These are phyloP conservation scores for Peromyscus attwateri DNA, from an alignment of 2,797 vertebrate species.

Conservation along the genomic window DNA sequence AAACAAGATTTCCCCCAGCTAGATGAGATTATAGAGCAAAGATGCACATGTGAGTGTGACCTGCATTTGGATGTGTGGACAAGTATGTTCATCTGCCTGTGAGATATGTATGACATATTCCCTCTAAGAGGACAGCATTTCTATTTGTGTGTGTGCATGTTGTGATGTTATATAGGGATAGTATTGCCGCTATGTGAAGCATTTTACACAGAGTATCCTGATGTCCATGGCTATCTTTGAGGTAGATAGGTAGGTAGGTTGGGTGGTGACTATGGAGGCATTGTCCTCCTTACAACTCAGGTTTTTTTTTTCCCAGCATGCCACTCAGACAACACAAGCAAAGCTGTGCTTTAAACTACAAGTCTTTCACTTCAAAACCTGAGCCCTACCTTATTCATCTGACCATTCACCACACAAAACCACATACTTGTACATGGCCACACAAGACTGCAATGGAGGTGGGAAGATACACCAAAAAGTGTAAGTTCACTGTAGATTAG, in stretches of 20 bases:
- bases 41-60: background rate
- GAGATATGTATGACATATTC: background rate
- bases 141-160: background rate
- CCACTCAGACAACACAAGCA: background rate
- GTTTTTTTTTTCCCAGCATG: background rate
- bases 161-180: background rate
- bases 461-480: background rate
- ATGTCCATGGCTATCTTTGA: background rate
- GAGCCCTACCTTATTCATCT: background rate
- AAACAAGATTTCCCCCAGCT: background rate
- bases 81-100: background rate
- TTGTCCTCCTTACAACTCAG: background rate
- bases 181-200: background rate
- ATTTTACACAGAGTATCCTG: background rate
- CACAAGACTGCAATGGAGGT: background rate
- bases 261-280: background rate
- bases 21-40: background rate
- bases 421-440: background rate
- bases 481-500: background rate
- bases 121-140: background rate
- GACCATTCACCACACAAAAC: background rate
- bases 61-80: background rate
- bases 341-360: background rate
- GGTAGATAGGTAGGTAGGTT: background rate
- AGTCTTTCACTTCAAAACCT: conserved; percentile 39